A percentile compares a stretch with the other conserved stretches of the same genome.
Evolutionary conservation across 2,113 vertebrate genomes (phyloP).

Genomic region (Gymnarchus niloticus): DNA sequence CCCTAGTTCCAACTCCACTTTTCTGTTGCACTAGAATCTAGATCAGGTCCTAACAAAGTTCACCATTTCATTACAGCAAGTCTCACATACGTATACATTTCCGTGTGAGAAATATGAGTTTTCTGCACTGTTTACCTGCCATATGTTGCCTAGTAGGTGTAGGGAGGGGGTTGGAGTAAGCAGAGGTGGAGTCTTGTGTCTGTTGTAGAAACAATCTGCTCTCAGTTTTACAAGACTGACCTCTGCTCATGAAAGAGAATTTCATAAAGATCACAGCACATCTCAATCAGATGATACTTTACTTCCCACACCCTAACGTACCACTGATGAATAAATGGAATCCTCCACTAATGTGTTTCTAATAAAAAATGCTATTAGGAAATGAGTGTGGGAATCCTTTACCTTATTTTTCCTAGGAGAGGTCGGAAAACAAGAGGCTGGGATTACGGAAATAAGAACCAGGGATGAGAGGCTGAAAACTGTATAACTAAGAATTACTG

Average conservation of each 20-base stretch:
- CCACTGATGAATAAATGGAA: not conserved
- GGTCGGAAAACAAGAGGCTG: not conserved
- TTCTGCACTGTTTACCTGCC: not conserved
- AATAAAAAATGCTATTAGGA: not conserved
- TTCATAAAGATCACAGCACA: not conserved
- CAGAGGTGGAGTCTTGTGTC: not conserved
- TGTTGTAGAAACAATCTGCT: not conserved
- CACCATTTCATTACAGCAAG: not conserved
- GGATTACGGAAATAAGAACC: not conserved
- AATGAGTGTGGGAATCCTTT: not conserved
- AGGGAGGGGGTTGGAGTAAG: not conserved
- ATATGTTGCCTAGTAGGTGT: not conserved
- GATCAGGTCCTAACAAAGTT: not conserved
- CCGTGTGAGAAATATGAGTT: not conserved
- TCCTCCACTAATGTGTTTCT: not conserved
- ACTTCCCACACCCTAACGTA: not conserved
- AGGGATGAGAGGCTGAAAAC: not conserved
- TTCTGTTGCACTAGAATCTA: not conserved
- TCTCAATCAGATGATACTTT: not conserved
- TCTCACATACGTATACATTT: not conserved
- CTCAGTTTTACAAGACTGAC: constrained; percentile 1
- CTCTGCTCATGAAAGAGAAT: not conserved
- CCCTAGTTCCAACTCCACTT: not conserved
- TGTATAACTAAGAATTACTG: not conserved
- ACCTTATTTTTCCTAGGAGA: not conserved